Conservation (phyloP, 30 jellyfish, hydroid and myxozoan species). For the Calvadosia cruxmelitensis region DNA sequence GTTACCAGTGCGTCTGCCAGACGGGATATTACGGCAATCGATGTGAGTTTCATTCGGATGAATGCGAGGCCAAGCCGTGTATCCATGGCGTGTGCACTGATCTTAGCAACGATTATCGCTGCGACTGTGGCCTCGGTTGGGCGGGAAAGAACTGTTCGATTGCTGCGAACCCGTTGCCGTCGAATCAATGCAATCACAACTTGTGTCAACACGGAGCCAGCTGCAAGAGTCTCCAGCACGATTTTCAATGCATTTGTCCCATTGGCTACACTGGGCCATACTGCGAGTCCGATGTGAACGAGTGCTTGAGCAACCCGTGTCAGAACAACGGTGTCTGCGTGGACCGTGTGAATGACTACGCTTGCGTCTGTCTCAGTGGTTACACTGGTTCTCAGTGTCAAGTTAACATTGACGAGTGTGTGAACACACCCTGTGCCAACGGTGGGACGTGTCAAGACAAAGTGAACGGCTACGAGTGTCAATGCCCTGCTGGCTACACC, state of each 20-base stretch:
- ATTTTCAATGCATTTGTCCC: conserved; percentile 48
- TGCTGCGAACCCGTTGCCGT: background rate
- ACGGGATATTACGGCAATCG: conserved; percentile 72
- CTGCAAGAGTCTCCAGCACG: conserved; percentile 20
- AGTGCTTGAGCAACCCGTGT: conserved; percentile 47
- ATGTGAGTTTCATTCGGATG: conserved; percentile 54
- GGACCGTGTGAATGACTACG: conserved; percentile 57
- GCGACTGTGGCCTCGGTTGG: conserved; percentile 63
- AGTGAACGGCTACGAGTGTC: conserved; percentile 33
- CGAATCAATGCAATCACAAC: conserved; percentile 36
- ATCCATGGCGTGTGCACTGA: conserved; percentile 73
- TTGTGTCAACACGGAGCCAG: conserved; percentile 67
- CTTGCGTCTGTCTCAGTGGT: conserved; percentile 78
- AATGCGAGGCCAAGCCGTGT: conserved; percentile 69
- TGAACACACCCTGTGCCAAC: conserved; percentile 36
- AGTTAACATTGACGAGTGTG: conserved; percentile 45
- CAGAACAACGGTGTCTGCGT: conserved; percentile 53
- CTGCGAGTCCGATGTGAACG: conserved; percentile 65
- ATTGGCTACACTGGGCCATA: conserved; percentile 70
- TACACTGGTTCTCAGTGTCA: conserved; percentile 61
- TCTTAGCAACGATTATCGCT: conserved; percentile 59
- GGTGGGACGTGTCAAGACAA: conserved; percentile 65
- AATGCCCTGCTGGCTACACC: conserved; percentile 53
- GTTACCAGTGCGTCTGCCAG: conserved; percentile 72
- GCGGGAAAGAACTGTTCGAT: conserved; percentile 62